Conservation (phyloP, 2,113 vertebrate species). For the Gavialis gangeticus region DNA sequence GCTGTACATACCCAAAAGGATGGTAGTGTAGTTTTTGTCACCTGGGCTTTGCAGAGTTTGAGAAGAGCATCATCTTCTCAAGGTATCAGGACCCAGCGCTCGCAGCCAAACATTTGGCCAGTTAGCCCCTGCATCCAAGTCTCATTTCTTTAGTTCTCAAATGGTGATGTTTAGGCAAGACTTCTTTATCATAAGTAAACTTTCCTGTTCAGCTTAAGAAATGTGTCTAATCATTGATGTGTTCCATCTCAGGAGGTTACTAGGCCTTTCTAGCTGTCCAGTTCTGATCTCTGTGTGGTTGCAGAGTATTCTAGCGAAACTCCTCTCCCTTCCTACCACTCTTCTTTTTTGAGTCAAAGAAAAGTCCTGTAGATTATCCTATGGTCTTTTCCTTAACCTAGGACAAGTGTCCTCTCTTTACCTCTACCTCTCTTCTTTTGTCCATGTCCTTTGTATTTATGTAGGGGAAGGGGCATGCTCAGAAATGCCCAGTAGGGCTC, state of each 20-base stretch:
- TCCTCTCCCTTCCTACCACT: not conserved
- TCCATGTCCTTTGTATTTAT: not conserved
- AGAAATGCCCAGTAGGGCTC: not conserved
- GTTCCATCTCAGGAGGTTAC: not conserved
- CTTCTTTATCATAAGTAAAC: not conserved
- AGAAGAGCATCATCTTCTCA: not conserved
- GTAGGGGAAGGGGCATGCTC: not conserved
- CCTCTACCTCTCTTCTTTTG: not conserved
- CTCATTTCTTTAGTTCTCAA: not conserved
- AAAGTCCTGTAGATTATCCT: not conserved
- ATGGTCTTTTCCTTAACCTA: not conserved
- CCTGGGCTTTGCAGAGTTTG: not conserved
- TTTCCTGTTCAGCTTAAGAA: not conserved
- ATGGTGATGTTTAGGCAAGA: not conserved
- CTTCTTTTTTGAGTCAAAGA: not conserved
- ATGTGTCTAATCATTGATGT: not conserved
- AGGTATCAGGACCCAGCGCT: not conserved
- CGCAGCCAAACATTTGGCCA: too few species aligned
- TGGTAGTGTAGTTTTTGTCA: not conserved
- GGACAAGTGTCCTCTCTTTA: not conserved
- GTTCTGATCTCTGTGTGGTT: not conserved
- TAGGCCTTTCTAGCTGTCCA: not conserved
- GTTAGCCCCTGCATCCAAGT: not conserved
- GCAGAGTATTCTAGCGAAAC: not conserved
- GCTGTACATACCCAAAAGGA: not conserved